Evolutionary conservation across 2,888 invertebrate species (phyloP), one percentile per base, ranked within the genome.

Genomic region (Odiellus spinosus): DNA sequence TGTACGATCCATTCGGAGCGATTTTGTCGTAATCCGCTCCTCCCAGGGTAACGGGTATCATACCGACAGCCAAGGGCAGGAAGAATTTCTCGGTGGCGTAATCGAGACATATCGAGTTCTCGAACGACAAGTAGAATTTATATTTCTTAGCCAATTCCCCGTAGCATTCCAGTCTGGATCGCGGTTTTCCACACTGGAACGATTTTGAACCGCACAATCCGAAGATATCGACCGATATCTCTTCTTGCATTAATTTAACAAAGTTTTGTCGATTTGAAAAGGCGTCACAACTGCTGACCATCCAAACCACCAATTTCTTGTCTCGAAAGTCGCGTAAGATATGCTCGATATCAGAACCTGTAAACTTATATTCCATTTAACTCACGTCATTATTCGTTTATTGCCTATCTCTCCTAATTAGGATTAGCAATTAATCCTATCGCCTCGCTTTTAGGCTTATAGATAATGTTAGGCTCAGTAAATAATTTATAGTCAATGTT

Each of bases 71-170:
- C 58, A 64, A 59, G 54, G 63, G 62, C 54, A 58, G 41, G 53
- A 63, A 64, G 46, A 64, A 61, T 50, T 65, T 65, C 53, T 65
- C 65, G 10, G 65, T 63, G 3, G 62, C 62, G 49, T 65, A 65
- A 52, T 65, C 65, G 42, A 59, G 51, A 20, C 55, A 55, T 21
- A 53, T 46, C 2, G 53, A 36, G 36, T 54, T 55, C 32, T 54
- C 54, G 19, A 55, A 54, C 3, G 55, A 45, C 32, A 55, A 36
- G 18, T 50, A 54, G 36, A 55, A 55, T 19, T 41, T 44, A 38
- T 50, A 54, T n/a, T 40, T 40, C 10, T 42, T 45, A 14, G 52
- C 46, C 34, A 52, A 49, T n/a, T 45, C 46, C 17, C 48, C 38
- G 6, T 46, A 39, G 15, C 50, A 52, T 5, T 44, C 39, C 8